Percentiles rank a stretch among this genome's conserved stretches.
phyloP scores from a whole-genome alignment of 2,797 vertebrate species.

The Allochrocebus solatus region DNA sequence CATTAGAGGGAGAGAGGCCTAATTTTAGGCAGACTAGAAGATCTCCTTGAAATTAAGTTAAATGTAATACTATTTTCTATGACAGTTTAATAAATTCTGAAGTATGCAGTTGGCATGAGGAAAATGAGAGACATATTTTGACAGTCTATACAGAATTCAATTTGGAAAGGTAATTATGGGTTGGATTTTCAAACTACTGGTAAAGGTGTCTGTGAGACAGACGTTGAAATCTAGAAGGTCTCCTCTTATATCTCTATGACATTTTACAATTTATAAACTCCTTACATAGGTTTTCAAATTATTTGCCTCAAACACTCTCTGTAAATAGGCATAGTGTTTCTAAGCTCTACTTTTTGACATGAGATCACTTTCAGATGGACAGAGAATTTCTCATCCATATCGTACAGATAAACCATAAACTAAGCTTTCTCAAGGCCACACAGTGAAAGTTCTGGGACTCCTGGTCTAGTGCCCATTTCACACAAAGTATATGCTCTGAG shows the following conservation, averaged over 20 bases:
- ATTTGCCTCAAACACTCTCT: neutral
- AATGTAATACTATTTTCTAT: neutral
- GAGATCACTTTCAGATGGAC: neutral
- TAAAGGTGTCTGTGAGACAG: neutral
- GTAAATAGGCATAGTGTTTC: neutral
- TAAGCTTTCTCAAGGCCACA: neutral
- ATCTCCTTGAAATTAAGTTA: neutral
- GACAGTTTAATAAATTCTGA: neutral
- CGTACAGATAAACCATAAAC: neutral
- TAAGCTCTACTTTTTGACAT: neutral
- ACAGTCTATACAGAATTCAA: neutral
- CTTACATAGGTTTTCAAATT: neutral
- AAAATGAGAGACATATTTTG: neutral
- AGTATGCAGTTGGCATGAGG: neutral
- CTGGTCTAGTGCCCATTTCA: neutral
- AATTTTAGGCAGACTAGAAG: neutral
- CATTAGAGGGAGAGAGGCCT: neutral
- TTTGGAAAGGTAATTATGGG: neutral
- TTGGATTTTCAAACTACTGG: neutral
- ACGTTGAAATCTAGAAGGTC: neutral
- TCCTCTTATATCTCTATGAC: neutral
- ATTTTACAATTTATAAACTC: neutral
- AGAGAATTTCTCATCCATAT: neutral
- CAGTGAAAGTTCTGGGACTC: no score
- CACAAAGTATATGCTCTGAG: neutral